Evolutionary conservation across 2,113 vertebrate genomes (phyloP).

Genomic region (Miniopterus natalensis): DNA sequence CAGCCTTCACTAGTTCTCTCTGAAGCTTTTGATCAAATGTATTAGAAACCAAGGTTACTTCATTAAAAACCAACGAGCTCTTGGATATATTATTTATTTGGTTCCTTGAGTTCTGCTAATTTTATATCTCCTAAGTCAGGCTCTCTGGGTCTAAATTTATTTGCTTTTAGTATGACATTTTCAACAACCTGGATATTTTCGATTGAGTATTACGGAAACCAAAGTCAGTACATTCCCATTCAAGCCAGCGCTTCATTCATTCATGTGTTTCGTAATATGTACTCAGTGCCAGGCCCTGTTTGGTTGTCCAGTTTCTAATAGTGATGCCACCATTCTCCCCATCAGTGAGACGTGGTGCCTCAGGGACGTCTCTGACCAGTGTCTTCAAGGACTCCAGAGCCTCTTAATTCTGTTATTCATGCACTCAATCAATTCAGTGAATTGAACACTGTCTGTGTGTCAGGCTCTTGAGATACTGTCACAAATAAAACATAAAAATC

Average conservation of each 20-base stretch:
- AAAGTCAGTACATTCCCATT: not conserved
- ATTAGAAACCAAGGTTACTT: not conserved
- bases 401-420: not conserved
- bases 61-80: not conserved
- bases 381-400: not conserved
- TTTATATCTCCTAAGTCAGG: not conserved
- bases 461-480: not conserved
- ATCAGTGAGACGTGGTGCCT: not conserved
- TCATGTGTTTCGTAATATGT: not conserved
- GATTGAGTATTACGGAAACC: not conserved
- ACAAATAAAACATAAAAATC: not conserved
- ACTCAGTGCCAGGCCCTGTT: not conserved
- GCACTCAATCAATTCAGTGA: not conserved
- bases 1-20: not conserved
- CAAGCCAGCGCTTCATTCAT: not conserved
- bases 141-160: not conserved
- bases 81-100: not conserved
- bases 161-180: not conserved
- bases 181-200: not conserved
- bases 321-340: not conserved
- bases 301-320: not conserved
- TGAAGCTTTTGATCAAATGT: constrained; percentile 22
- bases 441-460: not conserved
- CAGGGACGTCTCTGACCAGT: not conserved
- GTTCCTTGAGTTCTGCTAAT: not conserved